Evolutionary conservation across 2,888 invertebrate genomes (phyloP).

Genomic region (Oxystoma pomonae): DNA sequence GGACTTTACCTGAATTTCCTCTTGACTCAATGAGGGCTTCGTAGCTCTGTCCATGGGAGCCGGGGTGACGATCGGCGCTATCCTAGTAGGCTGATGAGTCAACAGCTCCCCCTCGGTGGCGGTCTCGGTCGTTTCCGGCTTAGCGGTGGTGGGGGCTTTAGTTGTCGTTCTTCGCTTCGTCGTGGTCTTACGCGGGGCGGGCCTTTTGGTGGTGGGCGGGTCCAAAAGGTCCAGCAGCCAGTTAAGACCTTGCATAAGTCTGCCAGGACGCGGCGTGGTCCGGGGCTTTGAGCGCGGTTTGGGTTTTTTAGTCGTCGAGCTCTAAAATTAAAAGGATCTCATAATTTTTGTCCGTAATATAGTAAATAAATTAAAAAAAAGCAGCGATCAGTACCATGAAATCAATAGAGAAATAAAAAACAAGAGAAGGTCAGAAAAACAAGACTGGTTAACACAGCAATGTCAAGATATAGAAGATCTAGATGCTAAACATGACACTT

Average conservation of each 20-base stretch:
- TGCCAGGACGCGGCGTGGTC: constrained; percentile 46
- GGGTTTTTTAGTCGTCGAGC: constrained; percentile 28
- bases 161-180: constrained; percentile 19
- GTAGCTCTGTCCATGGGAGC: constrained; percentile 34
- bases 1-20: constrained; percentile 21
- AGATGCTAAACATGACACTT: no score
- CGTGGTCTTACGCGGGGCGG: constrained; percentile 21
- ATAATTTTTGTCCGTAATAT: no score
- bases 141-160: constrained; percentile 23
- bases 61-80: constrained; percentile 40
- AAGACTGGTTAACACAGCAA: no score
- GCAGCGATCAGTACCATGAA: no score
- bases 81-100: constrained; percentile 40
- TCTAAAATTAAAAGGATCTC: neutral
- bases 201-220: constrained; percentile 31
- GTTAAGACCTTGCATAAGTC: constrained; percentile 43
- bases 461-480: no score
- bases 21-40: constrained; percentile 19
- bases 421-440: no score
- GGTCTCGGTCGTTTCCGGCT: constrained; percentile 28
- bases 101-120: constrained; percentile 34
- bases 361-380: no score
- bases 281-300: constrained; percentile 35
- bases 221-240: constrained; percentile 45
- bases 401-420: no score